Percentiles rank a stretch among this genome's conserved stretches.
Conservation (phyloP, 2,888 invertebrate species). For the Tribolium freemani region DNA sequence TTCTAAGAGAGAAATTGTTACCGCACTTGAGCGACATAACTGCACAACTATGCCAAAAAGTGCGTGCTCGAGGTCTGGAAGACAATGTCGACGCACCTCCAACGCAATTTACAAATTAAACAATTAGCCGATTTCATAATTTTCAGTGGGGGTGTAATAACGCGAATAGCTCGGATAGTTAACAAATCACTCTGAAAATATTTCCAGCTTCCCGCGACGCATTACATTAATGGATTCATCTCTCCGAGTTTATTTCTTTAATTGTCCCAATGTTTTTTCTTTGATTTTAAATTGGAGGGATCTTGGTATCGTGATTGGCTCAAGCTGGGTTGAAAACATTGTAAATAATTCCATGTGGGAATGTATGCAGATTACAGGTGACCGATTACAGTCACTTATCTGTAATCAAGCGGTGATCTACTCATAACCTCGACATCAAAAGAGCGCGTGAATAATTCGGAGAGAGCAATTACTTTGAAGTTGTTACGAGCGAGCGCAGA, state of each 20-base stretch:
- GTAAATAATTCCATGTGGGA: slow-evolving; percentile 49
- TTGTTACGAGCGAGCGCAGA: slow-evolving; percentile 50
- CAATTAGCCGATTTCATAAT: neutral
- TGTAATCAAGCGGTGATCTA: slow-evolving; percentile 58
- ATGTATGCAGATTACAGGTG: slow-evolving; percentile 63
- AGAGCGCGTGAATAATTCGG: slow-evolving; percentile 63
- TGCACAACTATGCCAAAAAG: slow-evolving; percentile 39
- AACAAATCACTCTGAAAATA: slow-evolving; percentile 47
- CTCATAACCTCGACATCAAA: slow-evolving; percentile 59
- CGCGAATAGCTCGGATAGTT: slow-evolving; percentile 21
- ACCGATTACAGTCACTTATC: slow-evolving; percentile 60
- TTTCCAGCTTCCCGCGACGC: slow-evolving; percentile 38
- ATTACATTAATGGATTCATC: slow-evolving; percentile 50
- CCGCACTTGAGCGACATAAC: slow-evolving; percentile 10
- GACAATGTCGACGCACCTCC: neutral
- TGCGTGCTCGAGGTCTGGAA: slow-evolving; percentile 11
- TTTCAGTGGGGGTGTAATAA: neutral
- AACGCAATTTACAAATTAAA: neutral
- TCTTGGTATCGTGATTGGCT: slow-evolving; percentile 7
- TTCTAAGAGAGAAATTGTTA: slow-evolving; percentile 7
- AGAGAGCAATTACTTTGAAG: slow-evolving; percentile 61
- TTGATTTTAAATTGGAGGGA: neutral
- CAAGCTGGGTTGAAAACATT: slow-evolving; percentile 34
- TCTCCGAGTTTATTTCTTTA: slow-evolving; percentile 15
- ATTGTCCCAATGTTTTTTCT: neutral